Base-by-base conservation (phyloP, 2,797 vertebrate genomes). In the Lithobates sylvaticus region DNA sequence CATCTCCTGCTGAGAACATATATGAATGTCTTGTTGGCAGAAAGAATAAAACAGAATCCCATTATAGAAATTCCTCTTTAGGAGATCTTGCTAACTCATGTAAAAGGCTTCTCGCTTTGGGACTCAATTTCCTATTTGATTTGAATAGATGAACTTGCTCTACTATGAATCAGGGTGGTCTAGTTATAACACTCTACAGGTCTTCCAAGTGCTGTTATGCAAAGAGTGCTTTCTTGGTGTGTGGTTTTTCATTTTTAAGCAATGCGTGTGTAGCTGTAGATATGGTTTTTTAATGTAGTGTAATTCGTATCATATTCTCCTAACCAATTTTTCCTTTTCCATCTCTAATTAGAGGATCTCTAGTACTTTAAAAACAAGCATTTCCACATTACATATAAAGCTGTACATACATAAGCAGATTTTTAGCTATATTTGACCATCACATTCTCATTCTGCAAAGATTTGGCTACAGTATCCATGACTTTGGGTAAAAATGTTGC, bases 151-250 rank as follows among this genome's bases (percentile, higher is more conserved):
- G 68, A 72, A 39, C 32, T 58, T 61, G 61, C 27, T 82, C 54
- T 26, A 74, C 80, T 13, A 74, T 54, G 5, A 61, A 74, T 73
- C 69, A 81, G 80, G 80, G 80, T 82, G 80, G 80, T 82, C 79
- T 44, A 71, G 61, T 50, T 71, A 73, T 72, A 58, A 61, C 69
- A 82, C 34, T 64, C 64, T 50, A 81, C 47, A 72, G 32, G 69
- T 72, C 50, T 26, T 83, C 72, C 16, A 73, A 61, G 70, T 64
- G 13, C 68, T 34, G 65, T 50, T 69, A 44, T 69, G 29, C 12
- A 54, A 29, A 2, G 18, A 26, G 6, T 27, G 54, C 26, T 44
- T 58, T 81, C 70, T 73, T 74, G n/a, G 23, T 74, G 34, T 82
- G 80, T 73, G 80, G 80, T 73, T 82, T 82, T 61, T 18, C 27